Evolutionary conservation across 2,797 vertebrate genomes (phyloP).

Genomic region (Bradypodion ventrale): DNA sequence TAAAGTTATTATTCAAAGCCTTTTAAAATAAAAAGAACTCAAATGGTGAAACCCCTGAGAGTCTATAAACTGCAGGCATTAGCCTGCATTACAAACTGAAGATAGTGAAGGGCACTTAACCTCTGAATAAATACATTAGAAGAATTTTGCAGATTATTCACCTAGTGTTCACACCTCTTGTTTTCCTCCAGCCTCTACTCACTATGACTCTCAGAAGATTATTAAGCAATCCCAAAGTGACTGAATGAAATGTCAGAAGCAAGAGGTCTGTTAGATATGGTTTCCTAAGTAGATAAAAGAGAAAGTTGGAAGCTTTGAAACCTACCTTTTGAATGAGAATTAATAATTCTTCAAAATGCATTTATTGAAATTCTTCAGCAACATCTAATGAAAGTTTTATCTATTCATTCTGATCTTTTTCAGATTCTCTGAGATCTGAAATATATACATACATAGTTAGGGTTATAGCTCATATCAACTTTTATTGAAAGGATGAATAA

Average conservation of each 20-base stretch:
- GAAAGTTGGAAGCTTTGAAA: background rate
- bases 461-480: background rate
- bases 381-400: background rate
- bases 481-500: background rate
- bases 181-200: constrained; percentile 37
- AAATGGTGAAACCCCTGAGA: constrained; percentile 22
- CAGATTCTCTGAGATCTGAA: background rate
- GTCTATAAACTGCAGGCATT: background rate
- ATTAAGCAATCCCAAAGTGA: constrained; percentile 42
- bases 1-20: background rate
- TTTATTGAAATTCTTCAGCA: background rate
- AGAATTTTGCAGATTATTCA: constrained; percentile 34
- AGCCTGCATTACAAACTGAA: background rate
- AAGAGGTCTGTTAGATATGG: constrained; percentile 27
- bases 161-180: constrained; percentile 45
- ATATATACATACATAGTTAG: background rate
- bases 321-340: background rate
- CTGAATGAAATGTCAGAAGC: constrained; percentile 47
- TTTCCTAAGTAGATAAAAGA: background rate
- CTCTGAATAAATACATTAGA: constrained; percentile 14
- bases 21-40: background rate
- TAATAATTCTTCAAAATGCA: background rate
- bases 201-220: constrained; percentile 55
- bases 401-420: background rate
- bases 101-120: constrained; percentile 31